These are phyloP conservation scores for Coryphaenoides rupestris DNA, from an alignment of 2,113 vertebrate genomes.

Conservation along the genomic window DNA sequence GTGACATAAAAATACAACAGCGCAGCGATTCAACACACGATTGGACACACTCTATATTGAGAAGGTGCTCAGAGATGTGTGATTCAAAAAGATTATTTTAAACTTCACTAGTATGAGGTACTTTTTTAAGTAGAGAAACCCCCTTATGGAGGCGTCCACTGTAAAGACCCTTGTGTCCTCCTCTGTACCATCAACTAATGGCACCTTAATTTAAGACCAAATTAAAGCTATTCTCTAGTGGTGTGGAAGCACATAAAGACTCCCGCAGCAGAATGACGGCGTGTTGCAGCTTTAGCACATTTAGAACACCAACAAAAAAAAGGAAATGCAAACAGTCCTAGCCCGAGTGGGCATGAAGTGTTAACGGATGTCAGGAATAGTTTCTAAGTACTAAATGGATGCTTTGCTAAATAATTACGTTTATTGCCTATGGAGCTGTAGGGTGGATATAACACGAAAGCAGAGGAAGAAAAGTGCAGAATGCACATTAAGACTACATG, in stretches of 20 bases:
- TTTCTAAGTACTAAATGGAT: no score
- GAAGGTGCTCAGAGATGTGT: conserved; percentile 27
- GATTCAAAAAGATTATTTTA: not conserved
- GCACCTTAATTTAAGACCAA: no score
- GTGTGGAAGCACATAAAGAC: not conserved
- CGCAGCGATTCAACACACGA: conserved; percentile 35
- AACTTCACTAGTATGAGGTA: no score
- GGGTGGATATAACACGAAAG: no score
- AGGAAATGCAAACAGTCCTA: conserved; percentile 13
- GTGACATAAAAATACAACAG: conserved; percentile 50
- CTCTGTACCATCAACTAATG: no score
- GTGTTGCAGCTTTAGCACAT: conserved; percentile 54
- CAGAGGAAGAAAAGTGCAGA: conserved; percentile 44
- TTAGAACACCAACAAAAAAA: conserved; percentile 25
- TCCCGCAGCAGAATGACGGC: conserved; percentile 39
- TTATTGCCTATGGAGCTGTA: no score
- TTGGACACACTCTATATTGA: conserved; percentile 17
- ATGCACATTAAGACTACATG: conserved; percentile 19
- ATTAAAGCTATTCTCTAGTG: no score
- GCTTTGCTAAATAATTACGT: no score
- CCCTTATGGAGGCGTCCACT: not conserved
- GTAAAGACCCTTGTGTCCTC: no score
- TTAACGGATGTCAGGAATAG: no score
- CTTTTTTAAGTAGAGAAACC: conserved; percentile 18
- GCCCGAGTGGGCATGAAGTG: conserved; percentile 8